phyloP scores from a whole-genome alignment of 2,113 vertebrate genomes.

The Ammodytes dubius region DNA sequence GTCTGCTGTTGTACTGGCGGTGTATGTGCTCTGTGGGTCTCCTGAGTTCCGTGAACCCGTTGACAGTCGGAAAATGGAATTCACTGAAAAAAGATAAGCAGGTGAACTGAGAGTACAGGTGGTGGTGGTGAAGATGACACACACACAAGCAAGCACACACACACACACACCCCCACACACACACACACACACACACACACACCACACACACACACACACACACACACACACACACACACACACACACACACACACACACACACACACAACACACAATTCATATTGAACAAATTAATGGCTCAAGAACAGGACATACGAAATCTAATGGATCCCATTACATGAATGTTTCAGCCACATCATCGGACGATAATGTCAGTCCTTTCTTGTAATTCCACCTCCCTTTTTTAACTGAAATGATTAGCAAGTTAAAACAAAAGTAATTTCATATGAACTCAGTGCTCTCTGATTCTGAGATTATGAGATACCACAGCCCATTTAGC shows the following conservation, averaged over 20 bases:
- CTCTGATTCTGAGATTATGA: too few relatives aligned
- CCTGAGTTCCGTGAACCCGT: background rate
- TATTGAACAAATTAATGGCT: too few relatives aligned
- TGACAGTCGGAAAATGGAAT: conserved; percentile 1
- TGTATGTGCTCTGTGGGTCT: background rate
- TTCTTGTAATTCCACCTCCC: too few relatives aligned
- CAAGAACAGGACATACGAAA: too few relatives aligned
- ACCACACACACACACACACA: background rate
- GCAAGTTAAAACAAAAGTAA: too few relatives aligned
- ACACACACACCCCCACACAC: background rate
- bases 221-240: background rate
- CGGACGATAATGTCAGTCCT: too few relatives aligned
- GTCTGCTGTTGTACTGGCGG: background rate
- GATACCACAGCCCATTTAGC: too few relatives aligned
- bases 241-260: background rate
- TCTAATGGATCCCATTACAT: too few relatives aligned
- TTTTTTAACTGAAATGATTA: too few relatives aligned
- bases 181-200: background rate
- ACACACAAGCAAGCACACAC: background rate
- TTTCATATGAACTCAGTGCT: too few relatives aligned
- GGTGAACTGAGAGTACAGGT: background rate
- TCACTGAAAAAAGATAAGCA: background rate
- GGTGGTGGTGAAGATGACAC: too few relatives aligned
- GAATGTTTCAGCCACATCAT: too few relatives aligned
- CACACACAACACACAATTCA: background rate